Conservation (phyloP, 2,797 vertebrate genomes). For the Florisuga fusca region DNA sequence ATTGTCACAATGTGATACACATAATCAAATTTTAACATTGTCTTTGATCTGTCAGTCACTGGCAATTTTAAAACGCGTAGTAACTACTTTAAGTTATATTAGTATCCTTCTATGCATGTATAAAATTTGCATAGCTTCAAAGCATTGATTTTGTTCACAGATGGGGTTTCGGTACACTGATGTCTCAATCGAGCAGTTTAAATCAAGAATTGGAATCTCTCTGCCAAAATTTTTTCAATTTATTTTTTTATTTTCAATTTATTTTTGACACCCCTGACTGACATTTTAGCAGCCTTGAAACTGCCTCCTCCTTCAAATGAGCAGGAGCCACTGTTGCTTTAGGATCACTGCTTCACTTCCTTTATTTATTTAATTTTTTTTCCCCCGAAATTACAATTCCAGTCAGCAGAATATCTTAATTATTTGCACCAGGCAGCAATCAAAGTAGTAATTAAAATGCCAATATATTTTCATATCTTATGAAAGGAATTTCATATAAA, state of each 20-base stretch:
- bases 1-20: neutral
- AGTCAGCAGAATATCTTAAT: neutral
- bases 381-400: neutral
- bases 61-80: neutral
- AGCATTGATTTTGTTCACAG: neutral
- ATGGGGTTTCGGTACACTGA: neutral
- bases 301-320: neutral
- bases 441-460: neutral
- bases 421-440: neutral
- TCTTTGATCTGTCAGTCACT: conserved; percentile 2
- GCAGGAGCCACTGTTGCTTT: neutral
- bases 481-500: neutral
- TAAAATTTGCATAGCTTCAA: conserved; percentile 4
- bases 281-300: neutral
- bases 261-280: neutral
- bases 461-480: neutral
- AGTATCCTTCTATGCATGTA: neutral
- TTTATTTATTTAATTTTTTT: neutral
- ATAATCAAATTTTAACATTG: neutral
- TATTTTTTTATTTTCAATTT: neutral
- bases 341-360: neutral
- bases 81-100: neutral
- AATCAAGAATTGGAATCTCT: neutral
- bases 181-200: neutral
- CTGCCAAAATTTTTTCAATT: neutral